phyloP scores from a whole-genome alignment of 2,888 invertebrate species.

The Conus canariensis region DNA sequence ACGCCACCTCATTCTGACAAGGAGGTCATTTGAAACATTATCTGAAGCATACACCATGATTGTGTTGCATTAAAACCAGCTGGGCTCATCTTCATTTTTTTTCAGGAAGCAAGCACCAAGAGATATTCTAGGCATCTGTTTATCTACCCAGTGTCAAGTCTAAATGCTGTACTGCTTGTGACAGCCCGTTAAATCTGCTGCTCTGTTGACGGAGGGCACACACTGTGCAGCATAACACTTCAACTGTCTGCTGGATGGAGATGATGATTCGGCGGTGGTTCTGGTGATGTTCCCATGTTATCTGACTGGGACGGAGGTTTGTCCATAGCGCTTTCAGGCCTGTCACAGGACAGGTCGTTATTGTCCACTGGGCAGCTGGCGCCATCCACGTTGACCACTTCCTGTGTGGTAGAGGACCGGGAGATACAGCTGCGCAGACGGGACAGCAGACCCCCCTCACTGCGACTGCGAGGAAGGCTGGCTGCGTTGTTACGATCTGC shows the following conservation, averaged over 20 bases:
- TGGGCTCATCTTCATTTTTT: too few species aligned
- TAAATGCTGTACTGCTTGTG: too few species aligned
- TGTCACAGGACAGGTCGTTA: background rate
- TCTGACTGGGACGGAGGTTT: background rate
- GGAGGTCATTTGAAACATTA: too few species aligned
- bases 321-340: background rate
- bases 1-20: too few species aligned
- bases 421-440: conserved; percentile 37
- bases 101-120: too few species aligned
- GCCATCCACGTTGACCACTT: background rate
- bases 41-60: too few species aligned
- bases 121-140: too few species aligned
- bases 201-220: background rate
- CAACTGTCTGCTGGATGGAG: background rate
- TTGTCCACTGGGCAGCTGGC: background rate
- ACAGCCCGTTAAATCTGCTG: background rate
- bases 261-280: background rate
- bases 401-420: conserved; percentile 27
- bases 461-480: conserved; percentile 42
- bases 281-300: background rate
- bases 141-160: too few species aligned
- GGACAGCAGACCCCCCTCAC: conserved; percentile 47
- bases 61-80: too few species aligned
- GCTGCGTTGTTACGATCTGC: conserved; percentile 22
- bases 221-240: background rate